These are phyloP conservation scores for Melanerpes aurifrons DNA, from an alignment of 2,113 vertebrate genomes.

Conservation along the genomic window DNA sequence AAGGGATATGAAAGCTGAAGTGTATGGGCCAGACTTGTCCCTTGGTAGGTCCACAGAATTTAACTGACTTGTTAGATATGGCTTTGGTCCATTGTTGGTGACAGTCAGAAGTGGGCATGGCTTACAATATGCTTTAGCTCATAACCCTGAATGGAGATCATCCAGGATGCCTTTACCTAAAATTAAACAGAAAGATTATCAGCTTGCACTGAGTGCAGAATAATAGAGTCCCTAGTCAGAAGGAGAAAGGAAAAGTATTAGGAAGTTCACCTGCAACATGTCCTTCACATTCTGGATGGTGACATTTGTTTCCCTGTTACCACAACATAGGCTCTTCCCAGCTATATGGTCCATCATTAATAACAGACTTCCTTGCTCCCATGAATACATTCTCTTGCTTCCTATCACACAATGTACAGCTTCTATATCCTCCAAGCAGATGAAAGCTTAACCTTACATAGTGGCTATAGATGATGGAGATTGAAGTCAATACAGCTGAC, in stretches of 20 bases:
- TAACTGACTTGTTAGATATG: not conserved
- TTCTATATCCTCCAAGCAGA: not conserved
- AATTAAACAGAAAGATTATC: not conserved
- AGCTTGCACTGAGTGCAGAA: not conserved
- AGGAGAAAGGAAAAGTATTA: not conserved
- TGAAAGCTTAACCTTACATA: not conserved
- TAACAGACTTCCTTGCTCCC: not conserved
- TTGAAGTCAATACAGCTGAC: no score
- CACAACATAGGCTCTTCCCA: not conserved
- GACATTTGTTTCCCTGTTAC: not conserved
- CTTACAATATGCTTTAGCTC: not conserved
- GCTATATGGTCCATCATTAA: not conserved
- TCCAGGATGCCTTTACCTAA: not conserved
- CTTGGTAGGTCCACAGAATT: not conserved
- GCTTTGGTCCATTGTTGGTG: not conserved
- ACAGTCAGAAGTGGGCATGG: not conserved
- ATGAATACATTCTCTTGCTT: not conserved
- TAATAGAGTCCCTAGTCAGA: not conserved
- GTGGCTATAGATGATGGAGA: no score
- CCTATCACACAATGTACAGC: not conserved
- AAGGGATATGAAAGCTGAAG: not conserved
- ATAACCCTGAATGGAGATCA: not conserved
- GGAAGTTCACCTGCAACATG: not conserved
- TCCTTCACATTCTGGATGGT: not conserved
- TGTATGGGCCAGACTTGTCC: not conserved